Evolutionary conservation across 2,113 vertebrate genomes (phyloP), one percentile per base, ranked within the genome.

Genomic region (Irena cyanogastra): DNA sequence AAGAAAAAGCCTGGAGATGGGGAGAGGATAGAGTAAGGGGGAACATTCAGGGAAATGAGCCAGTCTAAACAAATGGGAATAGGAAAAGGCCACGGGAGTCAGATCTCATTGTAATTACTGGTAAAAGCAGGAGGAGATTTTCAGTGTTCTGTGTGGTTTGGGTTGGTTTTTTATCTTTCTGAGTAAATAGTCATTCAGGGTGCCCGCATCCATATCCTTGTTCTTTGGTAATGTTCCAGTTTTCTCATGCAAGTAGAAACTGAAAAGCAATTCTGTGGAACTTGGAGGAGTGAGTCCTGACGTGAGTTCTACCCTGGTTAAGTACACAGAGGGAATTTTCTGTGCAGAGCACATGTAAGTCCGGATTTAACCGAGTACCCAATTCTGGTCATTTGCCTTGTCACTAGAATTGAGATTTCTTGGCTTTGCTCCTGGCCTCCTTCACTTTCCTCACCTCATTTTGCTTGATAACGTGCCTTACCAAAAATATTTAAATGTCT

Each of bases 401-500:
- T 65, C 61, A 47, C 28, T 30, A 24, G 30, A 76, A 75, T 16
- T 90, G 61, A 78, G 84, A 69, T 65, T 57, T 71, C 49, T 70
- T 82, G 86, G 83, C 83, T 87, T 84, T 87, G 13, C 50, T 94
- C 65, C 87, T 69, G 78, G 44, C 37, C 39, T 54, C 69, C 26
- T 2, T 65, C 72, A 82, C 14, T 82, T 84, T 79, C 41, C 45
- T 70, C 23, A 27, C 59, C n/a, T 89, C 17, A 9, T 61, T 80
- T 54, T 70, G 11, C 35, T 59, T 44, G 52, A 54, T 87, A 83
- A 63, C 35, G 24, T 66, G 39, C 54, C 53, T 54, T 57, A 66
- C 50, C 19, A 89, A 52, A 59, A 44, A 79, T 61, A 20, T 82
- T 57, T 57, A 63, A 33, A 21, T 39, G 9, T 20, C 41, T 65